phyloP scores from a whole-genome alignment of 2,888 invertebrate genomes.

The Eumerus sabulonum region DNA sequence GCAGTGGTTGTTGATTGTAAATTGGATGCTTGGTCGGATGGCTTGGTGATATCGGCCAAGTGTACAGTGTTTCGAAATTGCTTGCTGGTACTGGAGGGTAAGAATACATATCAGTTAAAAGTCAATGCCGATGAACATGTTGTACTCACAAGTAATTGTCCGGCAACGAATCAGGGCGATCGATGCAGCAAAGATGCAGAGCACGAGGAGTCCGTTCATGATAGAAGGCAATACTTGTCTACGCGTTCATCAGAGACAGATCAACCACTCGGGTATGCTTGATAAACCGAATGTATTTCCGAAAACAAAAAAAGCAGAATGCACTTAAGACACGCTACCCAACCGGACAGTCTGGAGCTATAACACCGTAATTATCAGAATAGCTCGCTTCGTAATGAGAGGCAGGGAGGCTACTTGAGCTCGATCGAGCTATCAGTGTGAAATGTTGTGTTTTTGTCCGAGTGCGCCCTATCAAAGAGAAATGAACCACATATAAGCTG shows the following conservation, averaged over 20 bases:
- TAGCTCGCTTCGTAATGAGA: not conserved
- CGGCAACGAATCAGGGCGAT: constrained; percentile 14
- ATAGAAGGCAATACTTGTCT: constrained; percentile 34
- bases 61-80: constrained; percentile 6
- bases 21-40: constrained; percentile 2
- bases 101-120: constrained; percentile 2
- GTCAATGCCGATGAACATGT: constrained; percentile 1
- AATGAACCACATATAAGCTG: constrained; percentile 4
- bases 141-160: constrained; percentile 39
- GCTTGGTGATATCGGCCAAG: constrained; percentile 42
- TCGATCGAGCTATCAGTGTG: too few species aligned
- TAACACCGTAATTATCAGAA: not conserved
- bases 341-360: not conserved
- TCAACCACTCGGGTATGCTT: not conserved
- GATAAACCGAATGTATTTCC: too few species aligned
- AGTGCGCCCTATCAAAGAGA: constrained; percentile 1
- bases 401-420: not conserved
- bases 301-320: not conserved
- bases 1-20: not conserved
- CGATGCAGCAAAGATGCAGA: constrained; percentile 16
- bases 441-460: too few species aligned
- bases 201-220: constrained; percentile 37
- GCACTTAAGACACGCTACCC: not conserved
- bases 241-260: not conserved
- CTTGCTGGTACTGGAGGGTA: constrained; percentile 24